Evolutionary conservation across 2,888 invertebrate species (phyloP).

Genomic region (Drosophila neotestacea): DNA sequence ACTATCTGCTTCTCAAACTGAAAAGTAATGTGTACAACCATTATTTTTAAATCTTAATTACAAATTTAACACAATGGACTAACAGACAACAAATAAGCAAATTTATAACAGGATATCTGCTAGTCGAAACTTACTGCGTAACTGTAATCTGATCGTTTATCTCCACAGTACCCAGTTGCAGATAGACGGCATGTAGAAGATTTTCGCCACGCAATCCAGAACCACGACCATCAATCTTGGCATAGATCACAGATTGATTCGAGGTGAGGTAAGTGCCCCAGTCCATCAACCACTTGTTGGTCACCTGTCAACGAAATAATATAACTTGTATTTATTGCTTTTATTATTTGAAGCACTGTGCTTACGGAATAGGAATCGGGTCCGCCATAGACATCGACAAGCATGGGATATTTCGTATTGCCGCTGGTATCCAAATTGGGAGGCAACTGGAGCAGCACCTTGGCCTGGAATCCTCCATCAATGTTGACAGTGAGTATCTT

Average conservation of each 20-base stretch:
- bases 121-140: constrained; percentile 86
- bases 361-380: constrained; percentile 94
- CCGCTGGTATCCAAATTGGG: constrained; percentile 89
- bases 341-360: not conserved
- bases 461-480: constrained; percentile 88
- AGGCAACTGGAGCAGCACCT: constrained; percentile 91
- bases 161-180: constrained; percentile 94
- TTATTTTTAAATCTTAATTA: no score
- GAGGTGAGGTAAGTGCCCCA: constrained; percentile 96
- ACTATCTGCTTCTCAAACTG: no score
- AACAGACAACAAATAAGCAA: no score
- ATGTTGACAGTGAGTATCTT: constrained; percentile 88
- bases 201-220: constrained; percentile 94
- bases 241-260: constrained; percentile 93
- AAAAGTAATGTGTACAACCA: no score
- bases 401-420: constrained; percentile 90
- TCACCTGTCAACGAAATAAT: constrained; percentile 63
- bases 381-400: constrained; percentile 96
- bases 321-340: not conserved
- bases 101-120: not conserved
- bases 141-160: constrained; percentile 96
- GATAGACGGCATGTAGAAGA: constrained; percentile 92
- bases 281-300: constrained; percentile 91
- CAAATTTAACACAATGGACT: no score
- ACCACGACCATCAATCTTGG: constrained; percentile 95